Evolutionary conservation across 1,140 invertebrate species (phyloP).

Genomic region (Melitaea cinxia): DNA sequence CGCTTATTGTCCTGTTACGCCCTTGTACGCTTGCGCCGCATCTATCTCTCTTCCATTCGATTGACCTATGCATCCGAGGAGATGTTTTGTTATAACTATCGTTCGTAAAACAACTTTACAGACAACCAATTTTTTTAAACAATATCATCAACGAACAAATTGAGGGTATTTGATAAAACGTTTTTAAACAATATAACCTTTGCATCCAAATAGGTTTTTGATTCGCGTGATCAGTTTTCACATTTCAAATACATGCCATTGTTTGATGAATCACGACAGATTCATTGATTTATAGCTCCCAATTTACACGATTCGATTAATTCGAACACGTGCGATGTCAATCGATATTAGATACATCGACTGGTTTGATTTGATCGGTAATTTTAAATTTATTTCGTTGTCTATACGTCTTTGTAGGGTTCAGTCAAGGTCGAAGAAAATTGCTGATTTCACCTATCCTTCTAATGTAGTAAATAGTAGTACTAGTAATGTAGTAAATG

Average conservation of each 20-base stretch:
- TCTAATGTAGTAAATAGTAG: too few relatives aligned
- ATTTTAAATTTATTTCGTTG: background rate
- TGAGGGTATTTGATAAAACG: background rate
- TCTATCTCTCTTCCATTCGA: too few relatives aligned
- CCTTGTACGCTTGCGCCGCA: too few relatives aligned
- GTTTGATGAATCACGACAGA: conserved; percentile 20
- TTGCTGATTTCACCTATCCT: background rate
- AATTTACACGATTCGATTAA: conserved; percentile 18
- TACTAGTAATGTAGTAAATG: too few relatives aligned
- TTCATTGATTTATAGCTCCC: conserved; percentile 20
- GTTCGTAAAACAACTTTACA: too few relatives aligned
- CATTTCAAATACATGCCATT: conserved; percentile 9
- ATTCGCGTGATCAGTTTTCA: background rate
- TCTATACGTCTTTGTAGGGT: background rate
- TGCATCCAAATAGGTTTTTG: background rate
- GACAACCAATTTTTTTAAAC: too few relatives aligned
- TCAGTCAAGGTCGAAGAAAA: background rate
- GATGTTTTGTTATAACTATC: too few relatives aligned
- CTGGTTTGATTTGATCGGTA: conserved; percentile 6
- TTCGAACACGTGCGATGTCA: conserved; percentile 14
- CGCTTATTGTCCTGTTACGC: too few relatives aligned
- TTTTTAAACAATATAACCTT: background rate
- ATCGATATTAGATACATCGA: conserved; percentile 17
- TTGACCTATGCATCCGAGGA: too few relatives aligned
- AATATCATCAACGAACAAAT: background rate